Conservation (phyloP, 2,113 vertebrate genomes). For the Ailuropoda melanoleuca region DNA sequence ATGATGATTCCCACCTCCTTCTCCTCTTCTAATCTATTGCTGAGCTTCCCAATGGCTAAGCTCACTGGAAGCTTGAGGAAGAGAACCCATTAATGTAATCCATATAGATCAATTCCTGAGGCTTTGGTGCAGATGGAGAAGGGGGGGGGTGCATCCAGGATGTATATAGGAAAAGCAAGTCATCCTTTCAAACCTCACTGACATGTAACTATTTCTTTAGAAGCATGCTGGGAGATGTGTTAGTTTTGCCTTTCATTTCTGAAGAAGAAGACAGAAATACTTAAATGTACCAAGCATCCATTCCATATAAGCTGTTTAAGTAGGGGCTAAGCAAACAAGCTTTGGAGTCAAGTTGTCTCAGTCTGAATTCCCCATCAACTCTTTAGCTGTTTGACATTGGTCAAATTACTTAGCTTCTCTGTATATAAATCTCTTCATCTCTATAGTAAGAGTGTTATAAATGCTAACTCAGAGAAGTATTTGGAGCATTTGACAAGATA, state of each 20-base stretch:
- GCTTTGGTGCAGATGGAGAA: background rate
- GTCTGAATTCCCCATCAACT: background rate
- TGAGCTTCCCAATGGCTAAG: background rate
- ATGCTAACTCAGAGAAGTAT: background rate
- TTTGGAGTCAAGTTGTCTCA: background rate
- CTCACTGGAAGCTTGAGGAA: background rate
- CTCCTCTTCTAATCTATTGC: background rate
- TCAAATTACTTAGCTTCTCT: background rate
- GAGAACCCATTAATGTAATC: background rate
- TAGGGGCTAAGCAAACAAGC: background rate
- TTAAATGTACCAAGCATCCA: background rate
- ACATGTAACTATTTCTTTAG: background rate
- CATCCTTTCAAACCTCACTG: background rate
- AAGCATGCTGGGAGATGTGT: background rate
- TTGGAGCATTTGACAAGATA: background rate
- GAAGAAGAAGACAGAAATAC: background rate
- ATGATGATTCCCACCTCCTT: background rate
- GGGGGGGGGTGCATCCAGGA: background rate
- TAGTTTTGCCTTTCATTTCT: background rate
- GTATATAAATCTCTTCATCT: background rate
- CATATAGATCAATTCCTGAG: background rate
- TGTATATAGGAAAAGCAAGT: background rate
- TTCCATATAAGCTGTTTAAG: background rate
- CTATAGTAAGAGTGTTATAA: background rate
- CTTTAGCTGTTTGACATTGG: background rate